These are phyloP conservation scores for Mesorhabditis belari DNA, from an alignment of 2,888 invertebrate genomes.

Conservation along the genomic window DNA sequence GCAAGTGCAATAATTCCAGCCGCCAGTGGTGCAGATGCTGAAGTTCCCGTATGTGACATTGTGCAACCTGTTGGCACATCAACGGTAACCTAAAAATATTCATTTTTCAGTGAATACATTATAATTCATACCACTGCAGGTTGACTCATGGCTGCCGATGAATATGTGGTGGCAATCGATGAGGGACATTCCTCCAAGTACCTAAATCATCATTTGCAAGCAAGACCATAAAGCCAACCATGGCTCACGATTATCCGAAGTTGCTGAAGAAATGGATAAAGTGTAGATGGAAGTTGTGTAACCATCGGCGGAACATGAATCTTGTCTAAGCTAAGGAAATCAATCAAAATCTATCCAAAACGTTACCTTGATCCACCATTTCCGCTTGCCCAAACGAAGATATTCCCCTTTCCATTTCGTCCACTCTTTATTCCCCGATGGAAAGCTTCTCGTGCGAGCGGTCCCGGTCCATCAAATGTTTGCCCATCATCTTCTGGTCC, in stretches of 20 bases:
- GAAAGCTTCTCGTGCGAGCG: slow-evolving; percentile 59
- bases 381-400: slow-evolving; percentile 94
- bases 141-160: slow-evolving; percentile 75
- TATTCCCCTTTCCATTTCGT: slow-evolving; percentile 84
- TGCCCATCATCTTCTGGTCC: slow-evolving; percentile 95
- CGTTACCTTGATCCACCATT: slow-evolving; percentile 68
- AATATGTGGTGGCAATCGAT: slow-evolving; percentile 91
- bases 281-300: slow-evolving; percentile 99
- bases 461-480: slow-evolving; percentile 91
- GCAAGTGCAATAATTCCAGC: slow-evolving; percentile 87
- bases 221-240: too few species aligned
- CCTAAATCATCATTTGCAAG: too few species aligned
- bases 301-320: slow-evolving; percentile 97
- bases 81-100: slow-evolving; percentile 62
- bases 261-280: slow-evolving; percentile 91
- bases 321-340: slow-evolving; percentile 60
- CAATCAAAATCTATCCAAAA: not conserved
- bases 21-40: slow-evolving; percentile 86
- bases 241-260: slow-evolving; percentile 68
- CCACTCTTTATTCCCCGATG: slow-evolving; percentile 59
- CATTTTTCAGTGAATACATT: too few species aligned
- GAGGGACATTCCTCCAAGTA: slow-evolving; percentile 98
- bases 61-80: slow-evolving; percentile 79
- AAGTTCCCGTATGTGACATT: slow-evolving; percentile 80
- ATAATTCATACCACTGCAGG: slow-evolving; percentile 41